Base-by-base conservation (phyloP, 2,113 vertebrate genomes). In the Laticauda colubrina region DNA sequence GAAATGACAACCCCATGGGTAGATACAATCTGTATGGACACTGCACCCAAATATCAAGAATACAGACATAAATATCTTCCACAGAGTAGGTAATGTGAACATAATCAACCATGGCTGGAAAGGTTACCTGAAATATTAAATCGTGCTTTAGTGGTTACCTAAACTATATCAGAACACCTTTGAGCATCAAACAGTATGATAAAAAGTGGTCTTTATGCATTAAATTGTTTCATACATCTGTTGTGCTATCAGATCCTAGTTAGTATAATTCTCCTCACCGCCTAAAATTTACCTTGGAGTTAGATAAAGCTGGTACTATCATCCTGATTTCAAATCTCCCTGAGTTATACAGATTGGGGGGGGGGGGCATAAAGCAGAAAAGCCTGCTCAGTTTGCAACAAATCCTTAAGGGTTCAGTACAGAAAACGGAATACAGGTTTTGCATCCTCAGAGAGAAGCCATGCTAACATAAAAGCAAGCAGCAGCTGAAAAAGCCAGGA, bases 401-500 rank as follows among this genome's bases (percentile, higher is more conserved):
- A 48, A 90, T 64, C 29, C 55, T n/a, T 34, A 75, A 61, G 45
- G 34, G 1, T 23, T 0, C 0, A 0, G 0, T 24, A 21, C 51
- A 94, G 54, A 89, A 54, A 39, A 4, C 34, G 54, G 21, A 61
- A 53, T 56, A 0, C 4, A 2, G n/a, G 18, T 20, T 61, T 59
- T 88, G n/a, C 0, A 9, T 0, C 4, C 45, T 34, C 3, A 51
- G 20, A 85, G 61, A 69, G 51, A 0, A 4, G 1, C 43, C n/a
- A 0, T n/a, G 92, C 57, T 85, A 18, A 81, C 5, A 23, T 43
- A 59, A 55, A 88, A 91, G 89, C n/a, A 4, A 59, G 7, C 85
- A 95, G 94, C 45, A 93, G 14, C 95, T 94, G 93, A 93, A 94
- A 54, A 53, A 69, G 45, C 56, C 43, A 1, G 4, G 53, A 57